Percentiles rank a stretch among this genome's conserved stretches.
Evolutionary conservation across 2,113 vertebrate genomes (phyloP).

Genomic region (Melanerpes formicivorus): DNA sequence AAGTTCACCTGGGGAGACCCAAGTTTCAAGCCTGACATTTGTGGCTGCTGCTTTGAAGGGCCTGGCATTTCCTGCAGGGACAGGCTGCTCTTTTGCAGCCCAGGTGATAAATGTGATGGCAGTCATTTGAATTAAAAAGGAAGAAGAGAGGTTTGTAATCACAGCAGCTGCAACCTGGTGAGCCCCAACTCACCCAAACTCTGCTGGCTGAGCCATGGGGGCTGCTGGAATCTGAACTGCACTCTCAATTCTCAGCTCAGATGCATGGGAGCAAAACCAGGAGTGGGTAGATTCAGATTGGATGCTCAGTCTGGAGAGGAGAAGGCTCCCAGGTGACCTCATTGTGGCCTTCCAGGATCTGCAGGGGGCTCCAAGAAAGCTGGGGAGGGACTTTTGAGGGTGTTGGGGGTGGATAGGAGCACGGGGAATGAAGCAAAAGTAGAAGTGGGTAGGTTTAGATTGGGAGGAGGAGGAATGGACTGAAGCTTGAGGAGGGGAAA

Average conservation of each 20-base stretch:
- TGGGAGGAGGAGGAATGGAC: no score
- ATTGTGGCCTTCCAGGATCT: no score
- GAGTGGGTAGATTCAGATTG: background rate
- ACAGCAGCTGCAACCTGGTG: background rate
- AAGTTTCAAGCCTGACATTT: slow-evolving; percentile 47
- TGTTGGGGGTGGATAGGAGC: no score
- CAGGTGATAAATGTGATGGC: background rate
- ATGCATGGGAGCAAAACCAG: no score
- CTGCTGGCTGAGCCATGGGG: background rate
- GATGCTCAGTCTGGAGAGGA: background rate
- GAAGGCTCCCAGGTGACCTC: no score
- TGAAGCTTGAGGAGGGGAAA: no score
- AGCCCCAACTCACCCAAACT: background rate
- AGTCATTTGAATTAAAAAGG: slow-evolving; percentile 3
- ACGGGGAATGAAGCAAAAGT: no score
- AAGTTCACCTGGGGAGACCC: background rate
- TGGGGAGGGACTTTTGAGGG: no score
- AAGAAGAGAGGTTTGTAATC: background rate
- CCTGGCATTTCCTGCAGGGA: slow-evolving; percentile 42
- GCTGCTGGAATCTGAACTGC: background rate
- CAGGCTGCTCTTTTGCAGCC: background rate
- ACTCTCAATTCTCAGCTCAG: no score
- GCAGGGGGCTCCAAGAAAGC: no score
- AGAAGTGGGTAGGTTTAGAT: no score
- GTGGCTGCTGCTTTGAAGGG: slow-evolving; percentile 7